phyloP scores from a whole-genome alignment of 23 tunicate species.

The Halocynthia roretzi region DNA sequence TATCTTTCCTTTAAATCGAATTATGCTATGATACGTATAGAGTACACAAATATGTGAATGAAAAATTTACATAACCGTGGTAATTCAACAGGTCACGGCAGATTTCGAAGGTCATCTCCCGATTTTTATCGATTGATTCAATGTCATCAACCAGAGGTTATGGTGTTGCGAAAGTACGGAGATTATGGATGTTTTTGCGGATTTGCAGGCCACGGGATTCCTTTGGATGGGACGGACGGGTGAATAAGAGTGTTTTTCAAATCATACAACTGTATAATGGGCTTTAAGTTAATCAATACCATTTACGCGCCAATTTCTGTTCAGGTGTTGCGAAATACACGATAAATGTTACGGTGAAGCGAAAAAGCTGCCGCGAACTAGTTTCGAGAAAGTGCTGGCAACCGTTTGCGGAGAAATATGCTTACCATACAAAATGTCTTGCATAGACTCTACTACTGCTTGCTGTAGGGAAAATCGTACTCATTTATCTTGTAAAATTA shows the following conservation, averaged over 20 bases:
- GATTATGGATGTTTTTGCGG: constrained; percentile 27
- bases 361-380: neutral
- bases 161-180: constrained; percentile 7
- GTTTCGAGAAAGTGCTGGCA: neutral
- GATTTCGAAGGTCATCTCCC: constrained; percentile 3
- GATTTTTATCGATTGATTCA: constrained; percentile 12
- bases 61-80: neutral
- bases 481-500: neutral
- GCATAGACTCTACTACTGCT: neutral
- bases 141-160: constrained; percentile 17
- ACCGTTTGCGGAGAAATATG: constrained; percentile 9
- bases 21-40: too few relatives aligned
- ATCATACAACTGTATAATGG: neutral
- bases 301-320: neutral
- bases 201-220: constrained; percentile 15
- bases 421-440: neutral
- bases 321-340: constrained; percentile 19
- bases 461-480: neutral
- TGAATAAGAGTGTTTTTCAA: neutral
- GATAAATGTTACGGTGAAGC: constrained; percentile 7
- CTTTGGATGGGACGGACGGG: constrained; percentile 23
- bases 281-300: neutral
- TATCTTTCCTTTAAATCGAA: too few relatives aligned
- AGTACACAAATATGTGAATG: neutral
- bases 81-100: neutral